Percentiles rank a stretch among this genome's conserved stretches.
These are phyloP conservation scores for Cirrhinus molitorella DNA, from an alignment of 2,797 vertebrate genomes.

Conservation along the genomic window DNA sequence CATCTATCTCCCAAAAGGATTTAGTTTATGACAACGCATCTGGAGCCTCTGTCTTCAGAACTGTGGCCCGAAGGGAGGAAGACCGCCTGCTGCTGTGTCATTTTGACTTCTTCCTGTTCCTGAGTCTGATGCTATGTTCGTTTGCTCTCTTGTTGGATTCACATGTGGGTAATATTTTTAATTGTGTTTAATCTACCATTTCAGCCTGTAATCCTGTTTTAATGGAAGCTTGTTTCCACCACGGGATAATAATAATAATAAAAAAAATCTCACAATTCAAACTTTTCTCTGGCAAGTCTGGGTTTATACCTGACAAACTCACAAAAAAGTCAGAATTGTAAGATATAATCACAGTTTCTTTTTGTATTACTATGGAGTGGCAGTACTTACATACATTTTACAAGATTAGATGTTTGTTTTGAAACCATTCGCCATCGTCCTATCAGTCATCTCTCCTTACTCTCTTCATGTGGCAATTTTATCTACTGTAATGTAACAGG, in stretches of 20 bases:
- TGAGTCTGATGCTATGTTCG: not conserved
- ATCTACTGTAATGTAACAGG: too few species aligned
- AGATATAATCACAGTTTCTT: too few species aligned
- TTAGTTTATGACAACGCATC: conserved; percentile 44
- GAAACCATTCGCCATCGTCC: too few species aligned
- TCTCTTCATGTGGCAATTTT: too few species aligned
- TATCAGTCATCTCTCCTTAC: too few species aligned
- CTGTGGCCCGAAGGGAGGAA: conserved; percentile 17
- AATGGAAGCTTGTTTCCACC: not conserved
- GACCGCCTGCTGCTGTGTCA: conserved; percentile 16
- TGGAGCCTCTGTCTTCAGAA: conserved; percentile 41
- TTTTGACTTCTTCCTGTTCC: not conserved
- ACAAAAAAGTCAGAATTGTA: too few species aligned
- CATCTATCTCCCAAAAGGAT: conserved; percentile 55
- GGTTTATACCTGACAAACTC: too few species aligned
- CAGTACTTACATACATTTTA: too few species aligned
- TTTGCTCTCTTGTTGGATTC: not conserved
- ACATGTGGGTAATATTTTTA: not conserved
- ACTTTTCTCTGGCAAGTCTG: not conserved
- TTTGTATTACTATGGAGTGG: too few species aligned
- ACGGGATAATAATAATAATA: not conserved
- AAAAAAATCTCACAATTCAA: not conserved
- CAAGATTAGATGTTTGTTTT: too few species aligned
- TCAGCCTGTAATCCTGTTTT: not conserved
- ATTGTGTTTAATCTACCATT: not conserved